A percentile compares a stretch with the other conserved stretches of the same genome.
These are phyloP conservation scores for Linepithema humile DNA, from an alignment of 1,140 invertebrate genomes.

Conservation along the genomic window DNA sequence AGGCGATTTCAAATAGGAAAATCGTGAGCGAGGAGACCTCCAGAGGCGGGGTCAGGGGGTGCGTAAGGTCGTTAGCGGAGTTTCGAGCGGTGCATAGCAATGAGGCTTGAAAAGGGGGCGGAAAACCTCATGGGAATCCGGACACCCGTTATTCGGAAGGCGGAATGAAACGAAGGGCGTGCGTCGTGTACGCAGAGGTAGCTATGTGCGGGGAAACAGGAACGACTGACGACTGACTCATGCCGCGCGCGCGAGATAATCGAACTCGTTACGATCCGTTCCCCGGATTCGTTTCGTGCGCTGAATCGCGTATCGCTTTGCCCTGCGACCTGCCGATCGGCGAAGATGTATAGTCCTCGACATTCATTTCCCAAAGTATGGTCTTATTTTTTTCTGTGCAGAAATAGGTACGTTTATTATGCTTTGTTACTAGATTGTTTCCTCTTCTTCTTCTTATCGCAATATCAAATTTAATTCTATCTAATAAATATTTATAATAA, in stretches of 20 bases:
- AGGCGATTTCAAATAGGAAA: conserved; percentile 61
- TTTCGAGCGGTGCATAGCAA: conserved; percentile 82
- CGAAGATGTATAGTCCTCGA: background rate
- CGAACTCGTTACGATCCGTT: conserved; percentile 80
- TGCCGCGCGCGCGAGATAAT: conserved; percentile 79
- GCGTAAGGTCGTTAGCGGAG: conserved; percentile 81
- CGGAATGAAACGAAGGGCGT: conserved; percentile 62
- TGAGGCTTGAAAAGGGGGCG: conserved; percentile 76
- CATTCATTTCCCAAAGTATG: background rate
- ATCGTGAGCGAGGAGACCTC: conserved; percentile 27
- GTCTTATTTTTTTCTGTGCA: background rate
- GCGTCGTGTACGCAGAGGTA: conserved; percentile 16
- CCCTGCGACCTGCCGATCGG: background rate
- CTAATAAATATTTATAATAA: too few relatives aligned
- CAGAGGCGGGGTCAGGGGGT: conserved; percentile 39
- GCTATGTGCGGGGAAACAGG: background rate
- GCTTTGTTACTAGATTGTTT: too few relatives aligned
- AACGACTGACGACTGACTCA: conserved; percentile 78
- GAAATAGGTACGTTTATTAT: too few relatives aligned
- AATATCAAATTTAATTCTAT: too few relatives aligned
- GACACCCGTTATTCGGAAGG: conserved; percentile 77
- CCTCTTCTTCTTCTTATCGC: too few relatives aligned
- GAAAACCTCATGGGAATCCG: conserved; percentile 82
- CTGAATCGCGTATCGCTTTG: conserved; percentile 68
- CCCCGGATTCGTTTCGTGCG: conserved; percentile 80